Evolutionary conservation across 1,140 invertebrate species (phyloP), one percentile per base, ranked within the genome.

Genomic region (Drosophila bocki): DNA sequence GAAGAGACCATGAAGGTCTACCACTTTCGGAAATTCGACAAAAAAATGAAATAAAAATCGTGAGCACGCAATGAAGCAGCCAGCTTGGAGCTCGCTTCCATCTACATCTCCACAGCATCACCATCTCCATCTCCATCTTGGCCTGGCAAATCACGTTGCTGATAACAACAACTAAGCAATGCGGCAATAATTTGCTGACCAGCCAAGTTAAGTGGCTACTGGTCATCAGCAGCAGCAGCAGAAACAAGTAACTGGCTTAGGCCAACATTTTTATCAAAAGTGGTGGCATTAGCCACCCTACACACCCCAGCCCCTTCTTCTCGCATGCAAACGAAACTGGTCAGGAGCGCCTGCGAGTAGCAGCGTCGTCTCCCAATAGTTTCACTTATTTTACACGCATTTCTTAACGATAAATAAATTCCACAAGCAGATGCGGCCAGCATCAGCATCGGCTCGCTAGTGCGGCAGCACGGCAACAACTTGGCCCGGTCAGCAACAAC

Each of bases 381-480:
- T 87, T 87, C 84, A 87, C 84, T 87, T 87, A 87, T 87, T 87
- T 87, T 87, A 87, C 84, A 87, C 84, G 85, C 84, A 87, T 87
- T 87, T 87, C 84, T 87, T 83, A 88, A 88, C 84, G 84, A 87
- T 87, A 87, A 87, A 87, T 88, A 88, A 87, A 87, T 87, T 88
- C 84, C 84, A 83, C 84, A 83, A 88, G 84, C 84, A 87, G 84
- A 87, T 87, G 84, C 84, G 53, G 75, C 82, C 63, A 42, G 75
- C 56, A 57, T 45, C 69, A 48, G 37, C 69, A 51, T 47, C 57
- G 51, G 42, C 71, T 32, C 42, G 42, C 47, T 59, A 53, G 45
- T 59, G 41, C n/a, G n/a, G n/a, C 48, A 26, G 42, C 68, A 74
- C 51, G 57, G 44, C 70, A 77, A 57, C 78, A 58, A 51, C 64